phyloP scores from a whole-genome alignment of 2,888 invertebrate genomes.

The Molanna angustata region DNA sequence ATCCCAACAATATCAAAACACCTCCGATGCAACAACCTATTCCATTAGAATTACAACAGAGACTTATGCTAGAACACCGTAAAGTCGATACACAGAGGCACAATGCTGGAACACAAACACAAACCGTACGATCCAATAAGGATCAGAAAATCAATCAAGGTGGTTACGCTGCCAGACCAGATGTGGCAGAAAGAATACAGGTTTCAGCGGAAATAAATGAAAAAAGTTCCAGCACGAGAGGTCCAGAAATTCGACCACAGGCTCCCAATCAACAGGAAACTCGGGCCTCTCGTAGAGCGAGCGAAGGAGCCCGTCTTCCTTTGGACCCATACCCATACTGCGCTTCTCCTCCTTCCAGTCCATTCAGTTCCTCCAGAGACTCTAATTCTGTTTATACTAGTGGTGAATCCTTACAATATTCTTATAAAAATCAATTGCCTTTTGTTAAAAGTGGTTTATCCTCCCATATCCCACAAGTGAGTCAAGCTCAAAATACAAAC shows the following conservation, averaged over 20 bases:
- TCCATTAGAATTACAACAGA: constrained; percentile 32
- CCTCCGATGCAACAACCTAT: constrained; percentile 9
- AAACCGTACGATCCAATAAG: background rate
- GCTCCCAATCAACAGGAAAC: constrained; percentile 35
- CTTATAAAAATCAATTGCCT: constrained; percentile 27
- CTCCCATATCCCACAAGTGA: constrained; percentile 12
- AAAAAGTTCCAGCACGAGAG: constrained; percentile 26
- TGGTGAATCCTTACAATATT: constrained; percentile 27
- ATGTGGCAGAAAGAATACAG: constrained; percentile 23
- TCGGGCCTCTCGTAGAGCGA: constrained; percentile 44
- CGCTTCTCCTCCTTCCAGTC: constrained; percentile 31
- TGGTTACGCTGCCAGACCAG: constrained; percentile 17
- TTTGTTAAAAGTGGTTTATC: constrained; percentile 20
- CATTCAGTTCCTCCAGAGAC: constrained; percentile 28
- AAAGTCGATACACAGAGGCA: constrained; percentile 15
- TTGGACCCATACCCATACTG: constrained; percentile 34
- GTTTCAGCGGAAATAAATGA: constrained; percentile 17
- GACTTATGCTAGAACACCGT: constrained; percentile 28
- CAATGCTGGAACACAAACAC: constrained; percentile 5
- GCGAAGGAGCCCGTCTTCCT: constrained; percentile 48
- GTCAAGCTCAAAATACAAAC: constrained; percentile 16
- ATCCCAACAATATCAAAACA: constrained; percentile 14
- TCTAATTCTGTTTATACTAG: constrained; percentile 28
- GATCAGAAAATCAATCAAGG: constrained; percentile 12
- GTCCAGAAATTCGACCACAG: constrained; percentile 31